These are phyloP conservation scores for Plecturocebus donacophilus DNA, from an alignment of 2,113 vertebrate genomes.

Conservation along the genomic window DNA sequence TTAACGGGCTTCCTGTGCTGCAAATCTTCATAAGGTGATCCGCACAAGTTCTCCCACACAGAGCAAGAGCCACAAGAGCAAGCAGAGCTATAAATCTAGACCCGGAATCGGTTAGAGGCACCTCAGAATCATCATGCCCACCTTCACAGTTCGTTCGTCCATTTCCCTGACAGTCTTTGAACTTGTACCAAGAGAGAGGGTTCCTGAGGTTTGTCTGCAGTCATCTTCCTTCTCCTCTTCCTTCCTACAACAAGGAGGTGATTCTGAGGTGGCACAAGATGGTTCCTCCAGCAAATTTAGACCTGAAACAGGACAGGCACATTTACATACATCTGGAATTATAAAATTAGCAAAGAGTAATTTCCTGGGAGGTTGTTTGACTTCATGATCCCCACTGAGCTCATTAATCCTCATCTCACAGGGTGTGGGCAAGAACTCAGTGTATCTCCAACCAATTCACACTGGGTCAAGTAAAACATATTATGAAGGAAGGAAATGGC, in stretches of 20 bases:
- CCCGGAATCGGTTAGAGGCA: accelerated
- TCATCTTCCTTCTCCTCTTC: constrained; percentile 47
- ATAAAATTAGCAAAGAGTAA: background rate
- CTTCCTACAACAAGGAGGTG: constrained; percentile 25
- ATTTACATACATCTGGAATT: background rate
- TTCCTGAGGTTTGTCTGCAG: background rate
- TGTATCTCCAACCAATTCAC: background rate
- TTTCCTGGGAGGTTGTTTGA: background rate
- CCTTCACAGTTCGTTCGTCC: constrained; percentile 51
- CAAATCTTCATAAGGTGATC: background rate
- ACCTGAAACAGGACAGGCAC: constrained; percentile 43
- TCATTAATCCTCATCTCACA: background rate
- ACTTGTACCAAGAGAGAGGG: constrained; percentile 45
- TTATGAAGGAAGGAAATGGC: background rate
- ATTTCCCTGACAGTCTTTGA: constrained; percentile 16
- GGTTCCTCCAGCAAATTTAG: constrained; percentile 49
- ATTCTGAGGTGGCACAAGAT: constrained; percentile 33
- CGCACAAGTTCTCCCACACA: accelerated
- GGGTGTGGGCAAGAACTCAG: accelerated
- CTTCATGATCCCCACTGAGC: too few relatives aligned
- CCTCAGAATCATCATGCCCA: constrained; percentile 30
- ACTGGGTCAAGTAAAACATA: background rate
- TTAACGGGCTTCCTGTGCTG: background rate
- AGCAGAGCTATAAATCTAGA: background rate
- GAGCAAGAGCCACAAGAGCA: too few relatives aligned